Percentiles rank a stretch among this genome's conserved stretches.
Conservation (phyloP, 2,888 invertebrate species). For the Scaptomyza cyrtandrae region DNA sequence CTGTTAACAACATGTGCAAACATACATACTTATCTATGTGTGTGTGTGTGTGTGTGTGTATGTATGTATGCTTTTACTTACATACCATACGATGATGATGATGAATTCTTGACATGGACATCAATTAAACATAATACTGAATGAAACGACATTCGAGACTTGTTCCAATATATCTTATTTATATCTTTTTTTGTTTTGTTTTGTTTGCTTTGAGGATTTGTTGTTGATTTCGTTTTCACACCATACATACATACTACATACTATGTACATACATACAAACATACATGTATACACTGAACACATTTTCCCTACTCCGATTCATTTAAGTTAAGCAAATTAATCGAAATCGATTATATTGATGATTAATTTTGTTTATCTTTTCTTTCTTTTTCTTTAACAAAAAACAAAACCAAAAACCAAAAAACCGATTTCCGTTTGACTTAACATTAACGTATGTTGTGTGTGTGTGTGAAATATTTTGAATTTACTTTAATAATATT, state of each 20-base stretch:
- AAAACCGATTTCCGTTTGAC: conserved; percentile 34
- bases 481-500: conserved; percentile 12
- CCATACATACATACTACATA: neutral
- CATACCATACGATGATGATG: neutral
- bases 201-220: neutral
- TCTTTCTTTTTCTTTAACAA: conserved; percentile 60
- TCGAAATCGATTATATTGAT: conserved; percentile 37
- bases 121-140: neutral
- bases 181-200: neutral
- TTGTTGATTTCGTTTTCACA: neutral
- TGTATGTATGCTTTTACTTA: neutral
- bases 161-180: neutral
- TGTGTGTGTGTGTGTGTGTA: neutral
- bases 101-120: too few relatives aligned
- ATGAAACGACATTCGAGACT: neutral
- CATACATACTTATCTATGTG: neutral
- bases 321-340: conserved; percentile 45
- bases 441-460: conserved; percentile 36
- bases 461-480: conserved; percentile 64
- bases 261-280: neutral
- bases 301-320: conserved; percentile 34
- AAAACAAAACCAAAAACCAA: conserved; percentile 29
- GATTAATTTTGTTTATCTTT: conserved; percentile 61
- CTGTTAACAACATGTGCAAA: neutral
- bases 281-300: conserved; percentile 10